Evolutionary conservation across 2,888 invertebrate genomes (phyloP).

Genomic region (Catonia carolina): DNA sequence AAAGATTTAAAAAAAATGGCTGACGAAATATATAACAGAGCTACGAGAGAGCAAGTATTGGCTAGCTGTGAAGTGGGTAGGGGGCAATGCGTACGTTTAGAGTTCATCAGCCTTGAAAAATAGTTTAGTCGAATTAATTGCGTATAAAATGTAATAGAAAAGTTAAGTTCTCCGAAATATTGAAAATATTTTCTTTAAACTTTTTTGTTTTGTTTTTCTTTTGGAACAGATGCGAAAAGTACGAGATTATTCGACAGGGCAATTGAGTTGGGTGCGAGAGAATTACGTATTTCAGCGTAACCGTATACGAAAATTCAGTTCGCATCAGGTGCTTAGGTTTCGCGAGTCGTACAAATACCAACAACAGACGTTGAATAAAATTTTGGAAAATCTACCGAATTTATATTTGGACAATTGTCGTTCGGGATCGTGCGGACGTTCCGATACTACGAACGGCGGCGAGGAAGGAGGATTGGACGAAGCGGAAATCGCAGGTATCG

Average conservation of each 20-base stretch:
- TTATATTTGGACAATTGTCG: slow-evolving; percentile 91
- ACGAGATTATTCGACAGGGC: slow-evolving; percentile 83
- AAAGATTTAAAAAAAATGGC: too few relatives aligned
- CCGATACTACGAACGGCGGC: slow-evolving; percentile 56
- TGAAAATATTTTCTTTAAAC: too few relatives aligned
- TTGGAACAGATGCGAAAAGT: slow-evolving; percentile 83
- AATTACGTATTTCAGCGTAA: slow-evolving; percentile 93
- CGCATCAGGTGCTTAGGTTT: slow-evolving; percentile 80
- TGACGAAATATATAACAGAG: too few relatives aligned
- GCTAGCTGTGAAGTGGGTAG: too few relatives aligned
- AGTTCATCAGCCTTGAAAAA: too few relatives aligned
- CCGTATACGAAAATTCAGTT: slow-evolving; percentile 90
- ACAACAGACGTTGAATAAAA: slow-evolving; percentile 89
- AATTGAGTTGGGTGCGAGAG: slow-evolving; percentile 89
- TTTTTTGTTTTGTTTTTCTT: too few relatives aligned
- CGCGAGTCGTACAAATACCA: slow-evolving; percentile 94
- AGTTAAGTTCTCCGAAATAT: too few relatives aligned
- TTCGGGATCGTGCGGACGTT: slow-evolving; percentile 68
- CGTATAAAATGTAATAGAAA: too few relatives aligned
- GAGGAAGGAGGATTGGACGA: slow-evolving; percentile 50
- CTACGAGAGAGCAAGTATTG: too few relatives aligned
- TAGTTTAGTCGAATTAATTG: too few relatives aligned
- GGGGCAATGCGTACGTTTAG: too few relatives aligned
- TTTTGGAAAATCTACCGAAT: slow-evolving; percentile 84
- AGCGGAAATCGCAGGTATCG: slow-evolving; percentile 46